Conservation (phyloP, 92 coral and sea anemone genomes). For the Porites evermanni region DNA sequence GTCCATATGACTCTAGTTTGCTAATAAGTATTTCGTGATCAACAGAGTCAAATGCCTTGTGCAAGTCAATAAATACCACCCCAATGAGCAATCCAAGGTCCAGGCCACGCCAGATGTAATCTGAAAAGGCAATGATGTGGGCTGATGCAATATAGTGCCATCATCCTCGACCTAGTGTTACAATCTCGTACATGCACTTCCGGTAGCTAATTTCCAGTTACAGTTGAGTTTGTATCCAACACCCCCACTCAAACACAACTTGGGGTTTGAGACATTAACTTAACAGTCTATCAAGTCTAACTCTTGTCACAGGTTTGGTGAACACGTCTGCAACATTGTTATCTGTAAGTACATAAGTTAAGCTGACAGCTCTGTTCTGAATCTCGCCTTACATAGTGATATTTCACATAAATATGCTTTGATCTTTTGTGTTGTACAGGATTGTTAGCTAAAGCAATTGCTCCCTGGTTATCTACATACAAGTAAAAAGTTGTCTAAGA, state of each 20-base stretch:
- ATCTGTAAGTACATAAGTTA: constrained; percentile 24
- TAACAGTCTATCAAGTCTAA: not conserved
- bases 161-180: not conserved
- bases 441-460: constrained; percentile 12
- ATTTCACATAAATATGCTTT: constrained; percentile 48
- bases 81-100: not conserved
- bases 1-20: too few species aligned
- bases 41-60: too few species aligned
- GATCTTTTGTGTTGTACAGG: constrained; percentile 48
- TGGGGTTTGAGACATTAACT: not conserved
- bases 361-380: constrained; percentile 5
- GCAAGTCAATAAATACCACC: too few species aligned
- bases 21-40: too few species aligned
- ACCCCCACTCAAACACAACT: constrained; percentile 19
- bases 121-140: not conserved
- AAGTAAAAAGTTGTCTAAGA: constrained; percentile 9
- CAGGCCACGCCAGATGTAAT: not conserved
- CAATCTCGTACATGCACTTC: not conserved
- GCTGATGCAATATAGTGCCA: not conserved
- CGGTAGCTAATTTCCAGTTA: not conserved
- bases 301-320: constrained; percentile 34
- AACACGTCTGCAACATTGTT: constrained; percentile 40
- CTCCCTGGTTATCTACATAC: constrained; percentile 43
- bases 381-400: constrained; percentile 52
- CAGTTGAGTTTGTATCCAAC: constrained; percentile 5